phyloP scores from a whole-genome alignment of 2,888 invertebrate species.

The Podotricha telesiphe region DNA sequence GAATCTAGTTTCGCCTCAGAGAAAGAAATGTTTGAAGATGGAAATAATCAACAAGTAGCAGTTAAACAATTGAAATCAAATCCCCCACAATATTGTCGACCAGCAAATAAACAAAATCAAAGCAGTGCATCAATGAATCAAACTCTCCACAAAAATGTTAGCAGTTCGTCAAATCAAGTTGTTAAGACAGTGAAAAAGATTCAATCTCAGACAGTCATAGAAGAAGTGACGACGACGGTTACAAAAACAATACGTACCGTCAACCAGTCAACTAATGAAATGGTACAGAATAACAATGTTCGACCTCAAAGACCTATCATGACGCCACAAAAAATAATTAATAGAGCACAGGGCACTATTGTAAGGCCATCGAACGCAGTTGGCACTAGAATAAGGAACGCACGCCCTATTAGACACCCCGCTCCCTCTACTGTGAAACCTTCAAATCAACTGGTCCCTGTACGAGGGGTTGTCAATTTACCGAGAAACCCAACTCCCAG shows the following conservation, averaged over 20 bases:
- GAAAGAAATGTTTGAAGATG: slow-evolving; percentile 46
- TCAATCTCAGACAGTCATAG: slow-evolving; percentile 73
- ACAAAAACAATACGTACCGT: slow-evolving; percentile 78
- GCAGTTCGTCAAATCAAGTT: slow-evolving; percentile 58
- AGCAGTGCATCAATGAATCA: slow-evolving; percentile 47
- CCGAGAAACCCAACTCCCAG: slow-evolving; percentile 55
- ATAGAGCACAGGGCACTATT: slow-evolving; percentile 57
- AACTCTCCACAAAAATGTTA: slow-evolving; percentile 54
- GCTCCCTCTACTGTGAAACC: slow-evolving; percentile 49
- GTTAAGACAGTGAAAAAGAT: slow-evolving; percentile 74
- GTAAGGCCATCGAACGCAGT: slow-evolving; percentile 59
- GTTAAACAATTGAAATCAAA: slow-evolving; percentile 55
- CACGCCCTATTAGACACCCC: slow-evolving; percentile 50
- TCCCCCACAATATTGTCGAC: slow-evolving; percentile 44
- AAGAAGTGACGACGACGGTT: slow-evolving; percentile 79
- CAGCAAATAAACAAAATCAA: slow-evolving; percentile 43
- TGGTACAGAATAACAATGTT: slow-evolving; percentile 55
- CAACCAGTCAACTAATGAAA: slow-evolving; percentile 70
- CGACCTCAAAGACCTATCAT: slow-evolving; percentile 51
- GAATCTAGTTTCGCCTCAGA: slow-evolving; percentile 21
- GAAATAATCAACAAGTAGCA: slow-evolving; percentile 50
- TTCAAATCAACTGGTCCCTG: slow-evolving; percentile 58
- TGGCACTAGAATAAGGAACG: slow-evolving; percentile 55
- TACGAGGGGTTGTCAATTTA: slow-evolving; percentile 53
- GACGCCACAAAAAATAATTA: slow-evolving; percentile 56